Evolutionary conservation across 2,797 vertebrate genomes (phyloP).

Genomic region (Agapornis canus): DNA sequence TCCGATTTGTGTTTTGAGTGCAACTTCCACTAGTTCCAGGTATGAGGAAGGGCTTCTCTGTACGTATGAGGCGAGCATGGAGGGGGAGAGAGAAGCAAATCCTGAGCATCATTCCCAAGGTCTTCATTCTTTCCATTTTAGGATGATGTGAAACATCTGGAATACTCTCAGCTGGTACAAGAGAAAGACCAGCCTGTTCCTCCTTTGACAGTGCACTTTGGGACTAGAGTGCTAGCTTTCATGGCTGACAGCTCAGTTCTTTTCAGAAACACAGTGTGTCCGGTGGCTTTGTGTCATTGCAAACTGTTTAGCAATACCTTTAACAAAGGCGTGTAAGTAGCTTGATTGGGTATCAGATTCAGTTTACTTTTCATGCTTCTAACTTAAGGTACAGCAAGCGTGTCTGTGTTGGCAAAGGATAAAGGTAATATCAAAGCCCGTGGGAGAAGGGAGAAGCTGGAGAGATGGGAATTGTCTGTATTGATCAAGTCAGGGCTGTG

Average conservation of each 20-base stretch:
- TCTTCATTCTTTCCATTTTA: conserved; percentile 53
- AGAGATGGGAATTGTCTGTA: neutral
- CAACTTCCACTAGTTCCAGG: neutral
- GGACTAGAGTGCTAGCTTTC: conserved; percentile 10
- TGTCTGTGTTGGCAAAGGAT: conserved; percentile 33
- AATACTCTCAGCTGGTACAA: neutral
- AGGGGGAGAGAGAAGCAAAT: neutral
- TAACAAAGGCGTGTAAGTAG: neutral
- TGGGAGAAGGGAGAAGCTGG: conserved; percentile 3
- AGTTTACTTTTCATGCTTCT: conserved; percentile 7
- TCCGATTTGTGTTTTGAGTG: neutral
- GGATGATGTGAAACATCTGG: conserved; percentile 56
- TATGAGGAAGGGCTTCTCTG: neutral
- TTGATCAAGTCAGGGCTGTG: neutral
- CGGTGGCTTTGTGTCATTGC: neutral
- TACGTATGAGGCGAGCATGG: neutral
- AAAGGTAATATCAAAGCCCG: conserved; percentile 23
- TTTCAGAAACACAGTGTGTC: neutral
- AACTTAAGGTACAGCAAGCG: neutral
- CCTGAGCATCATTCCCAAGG: neutral
- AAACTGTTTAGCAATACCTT: neutral
- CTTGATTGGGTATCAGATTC: neutral
- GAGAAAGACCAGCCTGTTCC: neutral
- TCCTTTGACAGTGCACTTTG: neutral
- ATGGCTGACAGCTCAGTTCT: conserved; percentile 13